Percentiles rank a stretch among this genome's conserved stretches.
These are phyloP conservation scores for Drosophila oshimai DNA, from an alignment of 1,140 invertebrate genomes.

Conservation along the genomic window DNA sequence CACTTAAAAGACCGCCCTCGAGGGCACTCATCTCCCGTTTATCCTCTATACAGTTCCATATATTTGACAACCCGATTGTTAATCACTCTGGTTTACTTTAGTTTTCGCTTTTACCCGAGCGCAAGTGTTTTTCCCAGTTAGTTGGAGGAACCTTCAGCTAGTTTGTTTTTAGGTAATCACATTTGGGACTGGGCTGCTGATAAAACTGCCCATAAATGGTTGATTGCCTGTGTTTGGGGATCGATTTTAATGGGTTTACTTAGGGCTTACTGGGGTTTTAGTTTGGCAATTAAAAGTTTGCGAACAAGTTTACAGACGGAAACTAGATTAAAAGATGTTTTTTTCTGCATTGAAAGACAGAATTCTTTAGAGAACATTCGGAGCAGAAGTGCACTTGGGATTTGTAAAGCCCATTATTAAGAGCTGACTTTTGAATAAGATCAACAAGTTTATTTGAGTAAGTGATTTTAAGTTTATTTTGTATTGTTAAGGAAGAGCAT, in stretches of 20 bases:
- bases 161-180: slow-evolving; percentile 59
- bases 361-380: not conserved
- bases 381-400: not conserved
- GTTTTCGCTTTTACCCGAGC: slow-evolving; percentile 38
- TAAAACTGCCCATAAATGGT: slow-evolving; percentile 19
- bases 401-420: not conserved
- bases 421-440: not conserved
- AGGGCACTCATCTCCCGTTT: not conserved
- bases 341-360: not conserved
- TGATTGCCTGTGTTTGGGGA: slow-evolving; percentile 14
- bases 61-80: slow-evolving; percentile 17
- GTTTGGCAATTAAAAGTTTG: slow-evolving; percentile 16
- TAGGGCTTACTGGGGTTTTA: slow-evolving; percentile 4
- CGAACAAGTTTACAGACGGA: not conserved
- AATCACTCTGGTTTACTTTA: slow-evolving; percentile 1
- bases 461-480: too few species aligned
- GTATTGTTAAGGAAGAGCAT: too few species aligned
- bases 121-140: slow-evolving; percentile 41
- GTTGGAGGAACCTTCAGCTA: slow-evolving; percentile 9
- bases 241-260: slow-evolving; percentile 26
- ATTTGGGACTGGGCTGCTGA: slow-evolving; percentile 20
- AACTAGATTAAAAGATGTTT: slow-evolving; percentile 30
- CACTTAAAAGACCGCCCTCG: slow-evolving; percentile 35
- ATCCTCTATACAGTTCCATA: not conserved
- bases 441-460: not conserved